phyloP scores from a whole-genome alignment of 2,797 vertebrate species.

The Artibeus lituratus region DNA sequence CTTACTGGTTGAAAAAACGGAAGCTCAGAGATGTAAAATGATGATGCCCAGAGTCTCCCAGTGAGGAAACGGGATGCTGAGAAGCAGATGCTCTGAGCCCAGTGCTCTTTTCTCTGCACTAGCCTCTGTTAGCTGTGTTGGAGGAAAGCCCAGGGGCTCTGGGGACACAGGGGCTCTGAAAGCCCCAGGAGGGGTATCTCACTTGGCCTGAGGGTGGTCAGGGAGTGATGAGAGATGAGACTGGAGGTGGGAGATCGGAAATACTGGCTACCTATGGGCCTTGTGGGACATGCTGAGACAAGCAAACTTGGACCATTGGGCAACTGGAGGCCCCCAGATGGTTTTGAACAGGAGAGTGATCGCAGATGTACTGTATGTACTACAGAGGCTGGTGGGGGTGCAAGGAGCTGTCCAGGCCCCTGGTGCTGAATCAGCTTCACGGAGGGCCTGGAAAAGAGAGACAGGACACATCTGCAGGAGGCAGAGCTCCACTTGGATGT shows the following conservation, averaged over 20 bases:
- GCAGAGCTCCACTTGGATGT: not conserved
- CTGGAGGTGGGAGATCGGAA: not conserved
- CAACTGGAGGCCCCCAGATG: not conserved
- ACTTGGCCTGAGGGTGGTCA: not conserved
- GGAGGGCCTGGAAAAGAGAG: not conserved
- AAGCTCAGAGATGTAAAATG: not conserved
- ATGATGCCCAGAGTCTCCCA: not conserved
- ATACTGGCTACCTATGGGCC: not conserved
- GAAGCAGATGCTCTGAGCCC: not conserved
- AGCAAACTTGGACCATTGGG: not conserved
- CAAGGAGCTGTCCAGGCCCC: conserved; percentile 27
- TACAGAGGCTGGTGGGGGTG: accelerated
- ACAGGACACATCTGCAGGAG: not conserved
- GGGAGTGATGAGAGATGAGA: not conserved
- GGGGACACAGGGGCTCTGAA: not conserved
- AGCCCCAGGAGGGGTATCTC: not conserved
- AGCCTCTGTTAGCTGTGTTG: not conserved
- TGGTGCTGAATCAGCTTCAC: not conserved
- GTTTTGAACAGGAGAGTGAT: not conserved
- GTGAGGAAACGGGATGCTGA: not conserved
- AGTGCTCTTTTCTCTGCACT: not conserved
- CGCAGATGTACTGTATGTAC: not conserved
- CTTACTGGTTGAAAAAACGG: not conserved
- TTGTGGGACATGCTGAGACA: not conserved
- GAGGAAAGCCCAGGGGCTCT: not conserved